Base-by-base conservation (phyloP, 2,797 vertebrate genomes). In the Ceryle rudis region DNA sequence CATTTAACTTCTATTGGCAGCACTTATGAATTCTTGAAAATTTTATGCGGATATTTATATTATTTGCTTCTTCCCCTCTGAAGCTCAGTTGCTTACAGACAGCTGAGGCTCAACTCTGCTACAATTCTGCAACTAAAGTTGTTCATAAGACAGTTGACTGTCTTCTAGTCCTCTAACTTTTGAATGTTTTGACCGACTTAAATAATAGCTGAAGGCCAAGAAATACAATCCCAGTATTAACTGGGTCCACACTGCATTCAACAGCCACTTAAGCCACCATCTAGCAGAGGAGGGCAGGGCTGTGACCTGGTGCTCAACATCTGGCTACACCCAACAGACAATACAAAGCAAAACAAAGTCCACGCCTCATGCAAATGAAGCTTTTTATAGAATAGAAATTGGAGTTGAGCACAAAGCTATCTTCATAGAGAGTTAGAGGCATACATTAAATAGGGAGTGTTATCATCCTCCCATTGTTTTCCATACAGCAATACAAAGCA, bases 121-220 rank as follows among this genome's bases (percentile, higher is more conserved):
- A 28, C 0, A 0, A 55, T 22, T 47, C 39, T 42, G 16, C 51
- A 74, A 33, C 9, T 52, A 60, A 71, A 93, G 66, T 0, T 11
- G 25, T 9, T 62, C 42, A 66, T 33, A 54, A 52, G 29, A n/a
- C n/a, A n/a, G n/a, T n/a, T n/a, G n/a, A n/a, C n/a, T 35, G 41
- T 42, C 22, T 72, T 81, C 14, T 12, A 58, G 49, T n/a, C 21
- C 72, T 71, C 6, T 41, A 60, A 67, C 28, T 83, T 78, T 9
- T n/a, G 35, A 89, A 74, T n/a, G 26, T 41, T 86, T 13, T 85
- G 33, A 87, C 14, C 29, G 16, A 33, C 57, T 61, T 49, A 41
- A 16, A 42, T 46, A 67, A 41, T 37, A 87, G 44, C 21, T 51
- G 47, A 33, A 95, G 37, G 70, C 54, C 46, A 72, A 85, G 58